Evolutionary conservation across 2,113 vertebrate genomes (phyloP).

Genomic region (Coreoperca whiteheadi): DNA sequence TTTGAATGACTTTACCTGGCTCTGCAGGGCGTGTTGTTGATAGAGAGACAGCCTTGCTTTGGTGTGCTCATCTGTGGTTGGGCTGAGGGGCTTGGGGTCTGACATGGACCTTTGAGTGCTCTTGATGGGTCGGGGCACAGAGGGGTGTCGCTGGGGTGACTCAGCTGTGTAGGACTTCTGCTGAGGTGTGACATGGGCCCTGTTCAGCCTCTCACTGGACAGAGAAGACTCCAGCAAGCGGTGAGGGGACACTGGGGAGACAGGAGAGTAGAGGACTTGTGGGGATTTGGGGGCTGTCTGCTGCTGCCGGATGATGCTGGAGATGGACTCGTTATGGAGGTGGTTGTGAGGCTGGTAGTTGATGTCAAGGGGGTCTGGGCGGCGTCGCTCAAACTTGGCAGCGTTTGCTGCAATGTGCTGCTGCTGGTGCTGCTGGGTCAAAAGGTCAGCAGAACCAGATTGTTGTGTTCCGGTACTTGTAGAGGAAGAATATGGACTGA

Average conservation of each 20-base stretch:
- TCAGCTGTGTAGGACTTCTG: slow-evolving; percentile 95
- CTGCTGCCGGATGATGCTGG: slow-evolving; percentile 91
- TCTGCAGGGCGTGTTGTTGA: slow-evolving; percentile 93
- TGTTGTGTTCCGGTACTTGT: slow-evolving; percentile 86
- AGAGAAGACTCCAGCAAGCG: slow-evolving; percentile 92
- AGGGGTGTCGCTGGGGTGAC: slow-evolving; percentile 91
- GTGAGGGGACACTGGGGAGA: slow-evolving; percentile 95
- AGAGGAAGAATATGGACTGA: slow-evolving; percentile 92
- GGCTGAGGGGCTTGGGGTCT: slow-evolving; percentile 97
- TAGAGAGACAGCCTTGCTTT: slow-evolving; percentile 95
- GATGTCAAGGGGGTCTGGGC: slow-evolving; percentile 95
- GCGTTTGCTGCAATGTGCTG: slow-evolving; percentile 82
- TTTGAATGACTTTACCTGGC: slow-evolving; percentile 89
- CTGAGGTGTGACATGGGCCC: slow-evolving; percentile 96
- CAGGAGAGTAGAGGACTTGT: slow-evolving; percentile 97
- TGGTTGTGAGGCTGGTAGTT: slow-evolving; percentile 93
- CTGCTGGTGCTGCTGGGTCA: slow-evolving; percentile 83
- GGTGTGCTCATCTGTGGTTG: slow-evolving; percentile 93
- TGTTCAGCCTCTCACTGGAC: slow-evolving; percentile 95
- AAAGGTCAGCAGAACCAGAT: slow-evolving; percentile 86
- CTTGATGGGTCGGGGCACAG: slow-evolving; percentile 95
- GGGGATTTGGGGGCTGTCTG: slow-evolving; percentile 90
- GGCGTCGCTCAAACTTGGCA: slow-evolving; percentile 92
- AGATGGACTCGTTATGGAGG: slow-evolving; percentile 91
- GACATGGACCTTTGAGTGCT: slow-evolving; percentile 97